Percentiles rank a stretch among this genome's conserved stretches.
Conservation (phyloP, 64 coral and sea anemone species). For the Stylophora pistillata region DNA sequence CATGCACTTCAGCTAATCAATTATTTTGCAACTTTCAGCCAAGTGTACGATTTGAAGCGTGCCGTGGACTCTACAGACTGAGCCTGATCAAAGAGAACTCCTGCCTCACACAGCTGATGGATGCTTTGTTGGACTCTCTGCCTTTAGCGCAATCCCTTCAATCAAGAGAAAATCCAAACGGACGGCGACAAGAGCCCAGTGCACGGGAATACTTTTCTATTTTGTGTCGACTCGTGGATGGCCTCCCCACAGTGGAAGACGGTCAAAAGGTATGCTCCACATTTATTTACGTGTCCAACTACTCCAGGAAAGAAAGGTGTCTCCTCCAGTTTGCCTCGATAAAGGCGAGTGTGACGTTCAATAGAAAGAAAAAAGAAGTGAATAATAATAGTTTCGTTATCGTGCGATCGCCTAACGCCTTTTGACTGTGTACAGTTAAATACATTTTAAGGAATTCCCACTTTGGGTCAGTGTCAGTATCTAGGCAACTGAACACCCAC, state of each 20-base stretch:
- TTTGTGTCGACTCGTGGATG: conserved; percentile 88
- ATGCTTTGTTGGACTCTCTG: conserved; percentile 87
- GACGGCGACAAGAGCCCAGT: conserved; percentile 66
- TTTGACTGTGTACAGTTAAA: too few relatives aligned
- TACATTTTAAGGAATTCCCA: too few relatives aligned
- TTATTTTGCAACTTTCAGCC: conserved; percentile 51
- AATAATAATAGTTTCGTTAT: too few relatives aligned
- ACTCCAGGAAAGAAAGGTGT: too few relatives aligned
- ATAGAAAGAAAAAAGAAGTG: too few relatives aligned
- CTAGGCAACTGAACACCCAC: too few relatives aligned
- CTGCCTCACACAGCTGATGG: conserved; percentile 87
- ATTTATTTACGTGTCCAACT: not conserved
- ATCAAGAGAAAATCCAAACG: conserved; percentile 57
- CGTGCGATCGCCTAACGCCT: too few relatives aligned
- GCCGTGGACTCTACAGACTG: conserved; percentile 89
- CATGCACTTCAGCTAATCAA: too few relatives aligned
- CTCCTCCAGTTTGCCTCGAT: too few relatives aligned
- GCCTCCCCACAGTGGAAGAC: conserved; percentile 67
- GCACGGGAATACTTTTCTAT: conserved; percentile 90
- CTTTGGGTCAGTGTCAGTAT: too few relatives aligned
- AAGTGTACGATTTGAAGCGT: conserved; percentile 86
- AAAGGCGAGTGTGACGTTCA: too few relatives aligned
- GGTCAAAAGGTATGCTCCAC: conserved; percentile 2
- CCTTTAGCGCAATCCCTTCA: conserved; percentile 89
- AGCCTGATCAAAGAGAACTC: conserved; percentile 96